Base-by-base conservation (phyloP, 2,888 invertebrate species). In the Scaptomyza cyrtandrae region DNA sequence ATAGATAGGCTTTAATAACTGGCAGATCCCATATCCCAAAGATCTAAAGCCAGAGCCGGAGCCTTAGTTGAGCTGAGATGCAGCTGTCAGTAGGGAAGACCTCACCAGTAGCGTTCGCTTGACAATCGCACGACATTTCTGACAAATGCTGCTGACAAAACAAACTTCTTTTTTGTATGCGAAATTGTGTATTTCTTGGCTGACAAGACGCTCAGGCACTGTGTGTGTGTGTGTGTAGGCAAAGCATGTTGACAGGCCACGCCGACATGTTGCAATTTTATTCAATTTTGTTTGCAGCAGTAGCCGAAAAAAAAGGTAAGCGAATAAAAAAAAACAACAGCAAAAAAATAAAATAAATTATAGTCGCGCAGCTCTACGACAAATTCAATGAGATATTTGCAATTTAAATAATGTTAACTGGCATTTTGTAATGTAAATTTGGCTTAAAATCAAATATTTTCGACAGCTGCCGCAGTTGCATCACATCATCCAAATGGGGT, bases 371-470 rank as follows among this genome's bases (percentile, higher is more conserved):
- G 71, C 75, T 75, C 59, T 67, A 66, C 72, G 86, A 86, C 86
- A 85, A 86, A 84, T 84, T 83, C 83, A 82, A 82, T 85, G 63
- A 62, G 72, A 77, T 74, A 85, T 85, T 75, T 84, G 86, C 85
- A 85, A 84, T 85, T 85, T 85, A 85, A 85, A 85, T 85, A 86
- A 80, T 85, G 62, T 71, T 71, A 74, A 80, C 86, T 78, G 86
- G 67, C 80, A 80, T 82, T 84, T 84, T 72, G 56, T 68, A 80
- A 75, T 80, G 75, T 53, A 65, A 53, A 67, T 73, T 58, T 55
- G 44, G 58, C 71, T 60, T 60, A 68, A 76, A 71, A 62, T 67
- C 68, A 64, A 71, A 64, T 64, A 74, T 70, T 70, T 72, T 72
- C 70, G 80, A 75, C 83, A 75, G 83, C 66, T 67, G 73, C 56